phyloP scores from a whole-genome alignment of 2,888 invertebrate species.

The Caenorhabditis sulstoni region DNA sequence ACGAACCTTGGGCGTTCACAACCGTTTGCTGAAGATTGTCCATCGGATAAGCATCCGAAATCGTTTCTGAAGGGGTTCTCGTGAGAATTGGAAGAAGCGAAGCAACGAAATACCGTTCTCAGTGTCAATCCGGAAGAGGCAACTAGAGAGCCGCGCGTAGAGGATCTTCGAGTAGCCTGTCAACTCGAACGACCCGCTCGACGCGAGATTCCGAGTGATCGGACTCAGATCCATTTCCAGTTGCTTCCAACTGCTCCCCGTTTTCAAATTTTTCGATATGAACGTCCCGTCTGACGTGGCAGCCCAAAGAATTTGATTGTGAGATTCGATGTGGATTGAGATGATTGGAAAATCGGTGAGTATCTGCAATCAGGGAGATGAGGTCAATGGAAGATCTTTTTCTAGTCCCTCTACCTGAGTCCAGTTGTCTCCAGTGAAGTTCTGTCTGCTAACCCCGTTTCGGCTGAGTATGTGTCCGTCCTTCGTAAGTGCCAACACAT shows the following conservation, averaged over 20 bases:
- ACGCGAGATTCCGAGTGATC: not conserved
- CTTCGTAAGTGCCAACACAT: conserved; percentile 34
- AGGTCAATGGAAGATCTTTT: not conserved
- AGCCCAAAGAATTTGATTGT: conserved; percentile 38
- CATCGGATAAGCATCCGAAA: conserved; percentile 56
- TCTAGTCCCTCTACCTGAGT: conserved; percentile 20
- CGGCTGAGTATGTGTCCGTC: conserved; percentile 48
- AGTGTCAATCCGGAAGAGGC: conserved; percentile 45
- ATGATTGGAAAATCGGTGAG: conserved; percentile 36
- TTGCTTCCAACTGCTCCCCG: conserved; percentile 21
- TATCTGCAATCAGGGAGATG: conserved; percentile 18
- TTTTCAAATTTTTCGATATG: conserved; percentile 8
- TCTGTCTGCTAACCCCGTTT: conserved; percentile 26
- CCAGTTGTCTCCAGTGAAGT: conserved; percentile 40
- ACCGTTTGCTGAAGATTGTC: conserved; percentile 51
- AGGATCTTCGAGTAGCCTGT: conserved; percentile 28
- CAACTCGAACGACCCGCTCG: conserved; percentile 18
- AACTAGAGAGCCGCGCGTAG: conserved; percentile 15
- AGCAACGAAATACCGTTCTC: conserved; percentile 13
- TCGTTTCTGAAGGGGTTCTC: conserved; percentile 20
- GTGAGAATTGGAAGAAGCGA: not conserved
- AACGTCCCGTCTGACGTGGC: conserved; percentile 23
- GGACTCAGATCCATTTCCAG: conserved; percentile 31
- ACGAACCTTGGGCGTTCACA: conserved; percentile 36
- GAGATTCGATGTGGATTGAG: conserved; percentile 32